Evolutionary conservation across 2,113 vertebrate genomes (phyloP).

Genomic region (Drymodes brunneopygia): DNA sequence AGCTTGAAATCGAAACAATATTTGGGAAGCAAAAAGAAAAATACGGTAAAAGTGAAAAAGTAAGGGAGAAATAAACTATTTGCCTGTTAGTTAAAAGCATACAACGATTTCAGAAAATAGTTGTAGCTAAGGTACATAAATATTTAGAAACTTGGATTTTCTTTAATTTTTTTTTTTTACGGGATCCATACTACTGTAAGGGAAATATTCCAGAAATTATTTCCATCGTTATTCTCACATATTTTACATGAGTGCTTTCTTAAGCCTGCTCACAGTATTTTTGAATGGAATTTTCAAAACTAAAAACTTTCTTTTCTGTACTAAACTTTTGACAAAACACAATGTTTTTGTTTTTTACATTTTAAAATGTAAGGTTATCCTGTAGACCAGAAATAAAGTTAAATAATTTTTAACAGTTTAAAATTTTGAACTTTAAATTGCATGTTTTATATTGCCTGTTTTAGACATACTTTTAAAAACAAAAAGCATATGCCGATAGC

Average conservation of each 20-base stretch:
- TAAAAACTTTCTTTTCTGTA: neutral
- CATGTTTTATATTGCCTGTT: neutral
- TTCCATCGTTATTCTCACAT: accelerated
- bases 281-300: neutral
- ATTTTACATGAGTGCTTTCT: neutral
- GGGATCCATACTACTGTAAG: neutral
- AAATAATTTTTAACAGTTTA: neutral
- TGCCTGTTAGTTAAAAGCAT: neutral
- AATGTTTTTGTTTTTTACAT: too few relatives aligned
- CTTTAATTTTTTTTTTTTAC: neutral
- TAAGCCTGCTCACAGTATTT: neutral
- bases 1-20: neutral
- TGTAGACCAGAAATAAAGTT: neutral
- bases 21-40: neutral
- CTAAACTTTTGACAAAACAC: neutral
- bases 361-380: neutral
- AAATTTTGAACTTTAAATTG: neutral
- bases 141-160: neutral
- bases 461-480: too few relatives aligned
- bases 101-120: neutral
- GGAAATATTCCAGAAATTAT: neutral
- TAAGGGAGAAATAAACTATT: neutral
- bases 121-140: neutral
- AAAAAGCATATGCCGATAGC: neutral
- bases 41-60: neutral